Evolutionary conservation across 2,797 vertebrate species (phyloP).

Genomic region (Gymnopithys bicolor): DNA sequence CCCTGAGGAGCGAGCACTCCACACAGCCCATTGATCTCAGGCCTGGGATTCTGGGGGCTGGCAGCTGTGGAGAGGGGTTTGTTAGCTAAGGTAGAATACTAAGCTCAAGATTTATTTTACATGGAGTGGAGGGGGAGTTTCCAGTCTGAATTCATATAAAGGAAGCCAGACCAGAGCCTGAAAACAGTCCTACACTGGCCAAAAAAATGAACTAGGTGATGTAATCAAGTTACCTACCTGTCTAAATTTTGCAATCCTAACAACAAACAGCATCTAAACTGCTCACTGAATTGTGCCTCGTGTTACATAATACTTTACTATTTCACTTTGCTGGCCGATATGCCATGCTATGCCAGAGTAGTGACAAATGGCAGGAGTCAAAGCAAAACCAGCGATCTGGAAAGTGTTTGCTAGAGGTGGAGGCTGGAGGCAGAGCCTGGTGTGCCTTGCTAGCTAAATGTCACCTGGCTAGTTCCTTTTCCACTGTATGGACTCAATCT

Average conservation of each 20-base stretch:
- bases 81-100: not conserved
- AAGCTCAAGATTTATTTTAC: not conserved
- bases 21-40: not conserved
- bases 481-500: not conserved
- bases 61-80: not conserved
- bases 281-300: not conserved
- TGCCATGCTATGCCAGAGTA: not conserved
- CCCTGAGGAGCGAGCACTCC: not conserved
- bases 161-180: not conserved
- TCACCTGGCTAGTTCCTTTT: not conserved
- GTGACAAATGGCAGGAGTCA: not conserved
- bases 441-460: not conserved
- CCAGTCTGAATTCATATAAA: not conserved
- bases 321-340: not conserved
- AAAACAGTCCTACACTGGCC: not conserved
- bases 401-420: not conserved
- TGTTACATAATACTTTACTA: not conserved
- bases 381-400: not conserved
- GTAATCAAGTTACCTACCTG: not conserved
- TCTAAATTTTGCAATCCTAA: not conserved
- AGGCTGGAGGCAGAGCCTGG: not conserved
- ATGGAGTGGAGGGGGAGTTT: not conserved
- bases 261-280: not conserved
- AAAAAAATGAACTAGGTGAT: not conserved
- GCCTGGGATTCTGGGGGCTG: not conserved